Percentiles rank a stretch among this genome's conserved stretches.
phyloP scores from a whole-genome alignment of 2,888 invertebrate species.

The Nineta flava region DNA sequence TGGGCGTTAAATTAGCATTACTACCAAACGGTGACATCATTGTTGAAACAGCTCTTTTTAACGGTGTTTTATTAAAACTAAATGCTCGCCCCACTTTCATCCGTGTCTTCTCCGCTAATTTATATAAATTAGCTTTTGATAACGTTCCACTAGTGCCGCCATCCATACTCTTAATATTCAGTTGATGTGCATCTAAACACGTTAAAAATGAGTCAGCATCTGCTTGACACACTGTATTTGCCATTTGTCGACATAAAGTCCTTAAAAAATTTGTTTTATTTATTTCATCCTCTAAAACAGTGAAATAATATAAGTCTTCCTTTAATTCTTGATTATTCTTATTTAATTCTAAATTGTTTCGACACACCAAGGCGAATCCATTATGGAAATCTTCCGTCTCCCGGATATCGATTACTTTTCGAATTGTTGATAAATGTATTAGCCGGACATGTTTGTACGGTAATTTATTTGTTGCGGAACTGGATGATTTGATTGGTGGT shows the following conservation, averaged over 20 bases:
- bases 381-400: slow-evolving; percentile 80
- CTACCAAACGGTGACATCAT: slow-evolving; percentile 87
- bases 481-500: slow-evolving; percentile 19
- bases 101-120: slow-evolving; percentile 69
- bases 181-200: slow-evolving; percentile 60
- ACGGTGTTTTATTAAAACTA: slow-evolving; percentile 89
- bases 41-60: slow-evolving; percentile 86
- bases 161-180: slow-evolving; percentile 80
- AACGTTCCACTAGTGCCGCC: slow-evolving; percentile 66
- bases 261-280: slow-evolving; percentile 70
- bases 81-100: slow-evolving; percentile 86
- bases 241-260: slow-evolving; percentile 77
- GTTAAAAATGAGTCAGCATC: slow-evolving; percentile 77
- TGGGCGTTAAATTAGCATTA: slow-evolving; percentile 66
- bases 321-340: slow-evolving; percentile 72
- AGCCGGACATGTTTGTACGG: slow-evolving; percentile 84
- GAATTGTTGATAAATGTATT: slow-evolving; percentile 76
- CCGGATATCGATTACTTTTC: slow-evolving; percentile 77
- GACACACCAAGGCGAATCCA: slow-evolving; percentile 79
- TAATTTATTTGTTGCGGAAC: slow-evolving; percentile 17
- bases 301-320: slow-evolving; percentile 77
- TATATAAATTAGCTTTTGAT: slow-evolving; percentile 63
- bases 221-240: slow-evolving; percentile 80
- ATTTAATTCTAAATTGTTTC: slow-evolving; percentile 69
- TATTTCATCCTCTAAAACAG: slow-evolving; percentile 66